Evolutionary conservation across 2,113 vertebrate species (phyloP).

Genomic region (Aphyosemion australe): DNA sequence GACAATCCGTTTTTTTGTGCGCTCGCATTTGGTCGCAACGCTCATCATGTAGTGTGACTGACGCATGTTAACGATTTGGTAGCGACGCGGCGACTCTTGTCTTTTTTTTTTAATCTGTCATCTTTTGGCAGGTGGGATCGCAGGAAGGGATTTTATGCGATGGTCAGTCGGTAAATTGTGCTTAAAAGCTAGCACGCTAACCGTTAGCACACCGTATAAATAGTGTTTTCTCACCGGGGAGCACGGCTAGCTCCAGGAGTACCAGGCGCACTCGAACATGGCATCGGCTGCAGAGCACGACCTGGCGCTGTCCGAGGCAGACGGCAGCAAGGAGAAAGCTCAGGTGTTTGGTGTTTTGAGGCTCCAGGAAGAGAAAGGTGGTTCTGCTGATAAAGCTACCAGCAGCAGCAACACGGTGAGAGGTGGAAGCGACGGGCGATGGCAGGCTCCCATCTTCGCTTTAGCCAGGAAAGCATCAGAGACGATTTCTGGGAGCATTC

Average conservation of each 20-base stretch:
- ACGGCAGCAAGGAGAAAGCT: constrained; percentile 73
- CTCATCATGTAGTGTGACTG: constrained; percentile 44
- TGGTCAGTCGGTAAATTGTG: constrained; percentile 49
- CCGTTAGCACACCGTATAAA: constrained; percentile 31
- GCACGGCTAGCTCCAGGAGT: not conserved
- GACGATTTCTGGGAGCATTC: constrained; percentile 82
- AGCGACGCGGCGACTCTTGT: not conserved
- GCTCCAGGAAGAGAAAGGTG: constrained; percentile 79
- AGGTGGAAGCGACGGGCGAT: constrained; percentile 76
- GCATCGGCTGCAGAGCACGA: constrained; percentile 82
- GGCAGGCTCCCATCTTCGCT: constrained; percentile 85
- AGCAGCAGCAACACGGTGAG: constrained; percentile 44
- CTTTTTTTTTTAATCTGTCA: constrained; percentile 25
- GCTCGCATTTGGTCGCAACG: not conserved
- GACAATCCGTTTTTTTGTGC: not conserved
- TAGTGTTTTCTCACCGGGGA: not conserved
- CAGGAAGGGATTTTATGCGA: constrained; percentile 25
- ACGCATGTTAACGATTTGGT: constrained; percentile 2
- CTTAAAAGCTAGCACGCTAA: constrained; percentile 19
- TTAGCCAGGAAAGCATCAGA: constrained; percentile 84
- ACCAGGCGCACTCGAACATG: constrained; percentile 61
- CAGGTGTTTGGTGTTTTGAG: constrained; percentile 81
- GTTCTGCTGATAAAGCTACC: constrained; percentile 60
- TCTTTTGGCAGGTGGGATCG: constrained; percentile 21
- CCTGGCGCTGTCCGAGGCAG: constrained; percentile 77